phyloP scores from a whole-genome alignment of 2,888 invertebrate species.

The Crepidodera aurea region DNA sequence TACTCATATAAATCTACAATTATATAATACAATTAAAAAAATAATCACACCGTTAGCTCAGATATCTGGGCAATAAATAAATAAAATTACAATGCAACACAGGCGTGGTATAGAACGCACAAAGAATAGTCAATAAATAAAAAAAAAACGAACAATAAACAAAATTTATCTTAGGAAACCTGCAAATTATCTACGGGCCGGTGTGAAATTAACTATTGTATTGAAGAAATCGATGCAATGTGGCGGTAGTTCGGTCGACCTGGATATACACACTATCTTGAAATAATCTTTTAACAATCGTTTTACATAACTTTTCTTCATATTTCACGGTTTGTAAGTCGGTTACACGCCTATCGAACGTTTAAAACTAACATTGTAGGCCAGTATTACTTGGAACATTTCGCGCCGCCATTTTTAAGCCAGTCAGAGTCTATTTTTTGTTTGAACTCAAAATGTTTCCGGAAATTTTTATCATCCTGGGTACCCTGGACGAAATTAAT shows the following conservation, averaged over 20 bases:
- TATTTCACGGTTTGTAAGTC: conserved; percentile 25
- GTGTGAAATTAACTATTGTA: conserved; percentile 23
- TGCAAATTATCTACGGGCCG: conserved; percentile 15
- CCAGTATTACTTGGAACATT: conserved; percentile 3
- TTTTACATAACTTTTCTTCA: conserved; percentile 21
- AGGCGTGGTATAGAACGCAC: neutral
- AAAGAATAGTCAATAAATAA: conserved; percentile 20
- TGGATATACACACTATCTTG: conserved; percentile 12
- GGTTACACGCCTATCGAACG: conserved; percentile 18
- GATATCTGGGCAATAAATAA: conserved; percentile 1
- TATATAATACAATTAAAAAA: conserved; percentile 16
- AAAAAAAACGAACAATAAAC: conserved; percentile 15
- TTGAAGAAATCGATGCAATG: conserved; percentile 2
- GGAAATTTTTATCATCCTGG: too few relatives aligned
- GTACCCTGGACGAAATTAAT: too few relatives aligned
- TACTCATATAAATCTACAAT: conserved; percentile 10
- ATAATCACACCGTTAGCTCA: conserved; percentile 1
- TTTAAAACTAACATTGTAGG: conserved; percentile 8
- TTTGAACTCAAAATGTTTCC: too few relatives aligned
- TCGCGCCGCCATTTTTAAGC: neutral
- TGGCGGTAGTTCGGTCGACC: conserved; percentile 7
- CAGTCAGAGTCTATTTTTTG: too few relatives aligned
- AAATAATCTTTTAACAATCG: conserved; percentile 19
- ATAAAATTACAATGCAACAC: neutral
- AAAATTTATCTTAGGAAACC: conserved; percentile 15